Conservation (phyloP, 2,113 vertebrate genomes). For the Hucho hucho region DNA sequence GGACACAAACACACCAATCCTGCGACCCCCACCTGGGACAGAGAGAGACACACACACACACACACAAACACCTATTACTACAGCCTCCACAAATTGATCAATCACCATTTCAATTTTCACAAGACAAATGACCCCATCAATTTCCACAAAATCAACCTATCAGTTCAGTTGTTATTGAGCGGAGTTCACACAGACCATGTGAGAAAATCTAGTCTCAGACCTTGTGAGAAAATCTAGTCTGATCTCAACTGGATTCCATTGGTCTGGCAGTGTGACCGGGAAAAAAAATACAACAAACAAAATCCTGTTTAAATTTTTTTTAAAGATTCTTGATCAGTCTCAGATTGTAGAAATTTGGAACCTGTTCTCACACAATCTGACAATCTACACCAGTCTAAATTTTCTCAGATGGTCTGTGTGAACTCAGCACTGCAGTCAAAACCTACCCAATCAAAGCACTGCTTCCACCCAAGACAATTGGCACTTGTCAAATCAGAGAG, state of each 20-base stretch:
- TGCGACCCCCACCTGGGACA: conserved; percentile 83
- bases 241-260: no score
- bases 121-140: not conserved
- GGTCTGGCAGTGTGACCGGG: no score
- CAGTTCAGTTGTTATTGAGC: not conserved
- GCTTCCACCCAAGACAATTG: no score
- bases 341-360: no score
- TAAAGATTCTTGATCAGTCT: no score
- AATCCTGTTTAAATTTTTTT: no score
- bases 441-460: not conserved
- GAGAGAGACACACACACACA: not conserved
- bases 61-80: not conserved
- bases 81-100: not conserved
- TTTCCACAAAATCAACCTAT: not conserved
- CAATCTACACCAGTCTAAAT: no score
- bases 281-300: no score
- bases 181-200: not conserved
- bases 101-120: not conserved
- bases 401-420: not conserved
- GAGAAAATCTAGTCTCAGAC: not conserved
- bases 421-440: not conserved
- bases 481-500: no score
- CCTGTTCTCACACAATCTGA: no score
- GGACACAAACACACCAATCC: conserved; percentile 82
- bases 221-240: no score